phyloP scores from a whole-genome alignment of 2,113 vertebrate genomes.

The Melanerpes formicivorus region DNA sequence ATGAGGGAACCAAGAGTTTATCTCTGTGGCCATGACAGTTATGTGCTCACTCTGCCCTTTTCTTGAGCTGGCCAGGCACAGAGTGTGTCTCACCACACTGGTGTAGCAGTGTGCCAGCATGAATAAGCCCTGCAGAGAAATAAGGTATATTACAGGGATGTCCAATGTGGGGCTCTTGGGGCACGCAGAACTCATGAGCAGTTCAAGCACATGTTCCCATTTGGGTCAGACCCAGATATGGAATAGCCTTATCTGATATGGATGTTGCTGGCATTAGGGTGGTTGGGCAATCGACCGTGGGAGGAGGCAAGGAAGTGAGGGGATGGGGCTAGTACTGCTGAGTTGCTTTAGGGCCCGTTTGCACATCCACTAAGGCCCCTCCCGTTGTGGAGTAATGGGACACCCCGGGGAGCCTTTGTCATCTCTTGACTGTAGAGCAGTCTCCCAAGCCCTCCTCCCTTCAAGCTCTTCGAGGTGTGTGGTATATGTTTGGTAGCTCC shows the following conservation, averaged over 20 bases:
- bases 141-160: not conserved
- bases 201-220: not conserved
- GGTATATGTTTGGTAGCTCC: not conserved
- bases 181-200: rapidly evolving
- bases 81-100: not conserved
- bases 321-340: not conserved
- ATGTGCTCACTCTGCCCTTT: not conserved
- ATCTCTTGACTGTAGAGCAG: not conserved
- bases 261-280: not conserved
- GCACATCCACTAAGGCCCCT: not conserved
- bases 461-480: not conserved
- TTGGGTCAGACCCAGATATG: not conserved
- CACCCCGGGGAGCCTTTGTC: not conserved
- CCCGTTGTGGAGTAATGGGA: not conserved
- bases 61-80: not conserved
- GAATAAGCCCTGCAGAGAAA: not conserved
- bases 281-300: not conserved
- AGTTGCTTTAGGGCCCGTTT: conserved; percentile 12
- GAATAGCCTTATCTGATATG: too few species aligned
- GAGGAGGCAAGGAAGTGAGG: not conserved
- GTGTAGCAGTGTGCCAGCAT: not conserved
- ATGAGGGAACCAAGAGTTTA: not conserved
- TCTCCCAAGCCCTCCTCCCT: not conserved
- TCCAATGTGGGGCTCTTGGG: not conserved
- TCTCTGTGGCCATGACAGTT: not conserved